Conservation (phyloP, 2,888 invertebrate species). For the Augiades crinisus region DNA sequence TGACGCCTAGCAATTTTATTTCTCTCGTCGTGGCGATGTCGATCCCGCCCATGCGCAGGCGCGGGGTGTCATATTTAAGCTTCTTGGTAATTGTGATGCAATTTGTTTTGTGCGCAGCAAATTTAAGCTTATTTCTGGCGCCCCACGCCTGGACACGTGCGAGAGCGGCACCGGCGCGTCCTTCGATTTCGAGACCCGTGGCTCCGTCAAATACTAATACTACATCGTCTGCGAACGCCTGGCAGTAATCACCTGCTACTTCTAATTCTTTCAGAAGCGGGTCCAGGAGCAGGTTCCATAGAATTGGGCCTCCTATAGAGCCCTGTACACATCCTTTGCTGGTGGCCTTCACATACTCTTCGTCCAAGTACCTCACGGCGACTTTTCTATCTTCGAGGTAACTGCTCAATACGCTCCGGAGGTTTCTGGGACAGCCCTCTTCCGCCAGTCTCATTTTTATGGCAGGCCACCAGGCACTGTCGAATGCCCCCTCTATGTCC, state of each 20-base stretch:
- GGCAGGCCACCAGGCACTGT: constrained; percentile 20
- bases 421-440: constrained; percentile 20
- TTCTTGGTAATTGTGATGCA: too few relatives aligned
- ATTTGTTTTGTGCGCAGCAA: too few relatives aligned
- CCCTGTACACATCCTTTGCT: constrained; percentile 1
- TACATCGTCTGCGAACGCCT: too few relatives aligned
- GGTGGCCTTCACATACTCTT: constrained; percentile 1
- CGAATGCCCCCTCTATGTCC: too few relatives aligned
- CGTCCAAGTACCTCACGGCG: constrained; percentile 11
- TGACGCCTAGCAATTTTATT: too few relatives aligned
- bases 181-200: neutral
- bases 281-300: constrained; percentile 18
- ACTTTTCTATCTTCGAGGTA: constrained; percentile 23
- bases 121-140: too few relatives aligned
- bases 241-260: neutral
- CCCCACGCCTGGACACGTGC: too few relatives aligned
- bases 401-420: constrained; percentile 10
- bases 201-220: neutral
- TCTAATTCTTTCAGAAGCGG: too few relatives aligned
- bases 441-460: neutral
- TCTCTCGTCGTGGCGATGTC: too few relatives aligned
- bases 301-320: neutral
- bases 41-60: too few relatives aligned
- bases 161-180: too few relatives aligned
- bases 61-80: too few relatives aligned